Base-by-base conservation (phyloP, 2,797 vertebrate genomes). In the Sebastes jordani region DNA sequence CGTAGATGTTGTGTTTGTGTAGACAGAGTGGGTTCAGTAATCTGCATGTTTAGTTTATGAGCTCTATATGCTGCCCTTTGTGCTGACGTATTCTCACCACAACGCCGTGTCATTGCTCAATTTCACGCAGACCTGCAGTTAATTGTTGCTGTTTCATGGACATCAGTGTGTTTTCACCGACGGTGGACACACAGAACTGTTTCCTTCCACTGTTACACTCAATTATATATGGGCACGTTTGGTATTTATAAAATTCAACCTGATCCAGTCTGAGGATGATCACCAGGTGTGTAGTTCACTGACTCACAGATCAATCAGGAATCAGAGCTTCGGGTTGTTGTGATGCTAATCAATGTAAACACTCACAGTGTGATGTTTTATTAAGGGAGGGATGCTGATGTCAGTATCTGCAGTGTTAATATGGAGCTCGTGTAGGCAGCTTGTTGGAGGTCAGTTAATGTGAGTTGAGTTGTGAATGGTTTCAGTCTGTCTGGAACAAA, bases 181-280 rank as follows among this genome's bases (percentile, higher is more conserved):
- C 67, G 11, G 70, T 25, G 70, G 74, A 74, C 42, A 3, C 66
- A 2, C 38, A 42, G 14, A 6, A 30, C 38, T 9, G 27, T 42
- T 46, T 46, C 36, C 11, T 38, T 14, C 6, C 16, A 46, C 42
- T 7, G 55, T 22, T 65, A 22, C 68, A 42, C 86, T 89, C 89
- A 67, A 71, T 86, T 81, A 65, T 89, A 91, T 91, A 46, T 46
- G 72, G 86, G 83, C 85, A 86, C 66, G 42, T 86, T 59, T 89
- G 79, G 70, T 92, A 88, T 91, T 90, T 89, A 23, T 62, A 88
- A 88, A 90, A 87, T 89, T 88, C 88, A 86, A 16, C 22, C 80
- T 69, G 65, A 29, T 52, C 3, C 63, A 52, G 55, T 42, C 77
- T 6, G 6, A 46, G 38, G 38, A 42, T 4, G 38, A 27, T 62